Percentiles rank a stretch among this genome's conserved stretches.
These are phyloP conservation scores for Carollia perspicillata DNA, from an alignment of 2,113 vertebrate species.

Conservation along the genomic window DNA sequence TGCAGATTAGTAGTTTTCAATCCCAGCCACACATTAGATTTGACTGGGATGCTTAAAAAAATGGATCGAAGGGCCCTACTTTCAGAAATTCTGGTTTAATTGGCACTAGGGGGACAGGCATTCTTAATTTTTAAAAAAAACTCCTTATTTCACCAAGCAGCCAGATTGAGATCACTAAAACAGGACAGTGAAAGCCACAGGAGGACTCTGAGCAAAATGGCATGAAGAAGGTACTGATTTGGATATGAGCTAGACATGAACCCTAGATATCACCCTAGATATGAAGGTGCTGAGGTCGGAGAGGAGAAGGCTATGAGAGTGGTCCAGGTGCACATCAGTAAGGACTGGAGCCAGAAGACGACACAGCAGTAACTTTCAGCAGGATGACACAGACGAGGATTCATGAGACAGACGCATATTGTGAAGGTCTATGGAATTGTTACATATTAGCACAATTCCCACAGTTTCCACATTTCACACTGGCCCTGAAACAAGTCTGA, in stretches of 20 bases:
- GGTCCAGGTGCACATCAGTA: neutral
- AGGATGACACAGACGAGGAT: neutral
- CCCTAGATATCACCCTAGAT: neutral
- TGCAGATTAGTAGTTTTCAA: neutral
- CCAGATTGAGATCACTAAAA: neutral
- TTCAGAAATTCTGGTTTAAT: constrained; percentile 10
- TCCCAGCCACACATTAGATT: neutral
- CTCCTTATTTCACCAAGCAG: neutral
- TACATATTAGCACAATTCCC: neutral
- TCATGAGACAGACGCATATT: neutral
- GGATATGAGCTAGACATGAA: neutral
- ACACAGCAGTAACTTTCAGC: neutral
- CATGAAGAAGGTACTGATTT: neutral
- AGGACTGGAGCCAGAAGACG: neutral
- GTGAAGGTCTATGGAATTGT: neutral
- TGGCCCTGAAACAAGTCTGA: neutral
- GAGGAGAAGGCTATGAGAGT: neutral
- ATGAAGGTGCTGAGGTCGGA: neutral
- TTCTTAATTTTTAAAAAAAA: neutral
- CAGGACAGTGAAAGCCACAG: neutral
- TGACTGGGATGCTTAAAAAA: neutral
- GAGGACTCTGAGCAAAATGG: neutral
- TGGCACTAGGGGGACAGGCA: neutral
- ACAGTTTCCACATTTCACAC: neutral
- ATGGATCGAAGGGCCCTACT: neutral